Evolutionary conservation across 2,888 invertebrate genomes (phyloP), one percentile per base, ranked within the genome.

Genomic region (Azorinus chamasolen): DNA sequence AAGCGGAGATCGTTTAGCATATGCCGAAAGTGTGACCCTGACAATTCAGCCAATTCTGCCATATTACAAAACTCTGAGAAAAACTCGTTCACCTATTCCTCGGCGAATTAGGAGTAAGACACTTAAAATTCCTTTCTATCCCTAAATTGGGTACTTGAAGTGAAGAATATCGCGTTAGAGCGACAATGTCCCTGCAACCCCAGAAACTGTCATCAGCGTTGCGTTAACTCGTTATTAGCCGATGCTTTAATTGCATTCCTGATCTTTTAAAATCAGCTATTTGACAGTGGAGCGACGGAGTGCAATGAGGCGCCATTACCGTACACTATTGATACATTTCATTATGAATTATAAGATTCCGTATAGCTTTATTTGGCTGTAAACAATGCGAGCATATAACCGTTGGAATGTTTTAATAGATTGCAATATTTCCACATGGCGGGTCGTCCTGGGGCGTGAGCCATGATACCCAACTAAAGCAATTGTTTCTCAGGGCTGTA

Each of bases 1-100:
- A 55, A 70, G 45, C 64, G 73, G 73, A 70, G 74, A 73, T 81
- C 32, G 50, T 54, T 63, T 63, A 77, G 64, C 80, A 81, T 81
- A 81, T 81, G 80, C 70, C 66, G 18, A 45, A 71, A 53, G 45
- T 62, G 50, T 53, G 46, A 25, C 22, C 46, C 20, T 41, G 50
- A 24, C 25, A 48, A 62, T 57, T 51, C 32, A 45, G 45, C 66
- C 68, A 72, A 72, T 77, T 77, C 55, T 46, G 62, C 46, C 58
- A 48, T 72, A 66, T 72, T 41, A 54, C 37, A 50, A 58, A 51
- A 43, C 59, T 59, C 54, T 54, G 58, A 59, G 61, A 58, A 39
- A 18, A 48, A 58, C 24, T 50, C 65, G 48, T 43, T 43, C 59
- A 68, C 50, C 53, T 55, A 53, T 61, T 65, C 72, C 55, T 59